These are phyloP conservation scores for Leptinotarsa juncta DNA, from an alignment of 2,888 invertebrate genomes.

Conservation along the genomic window DNA sequence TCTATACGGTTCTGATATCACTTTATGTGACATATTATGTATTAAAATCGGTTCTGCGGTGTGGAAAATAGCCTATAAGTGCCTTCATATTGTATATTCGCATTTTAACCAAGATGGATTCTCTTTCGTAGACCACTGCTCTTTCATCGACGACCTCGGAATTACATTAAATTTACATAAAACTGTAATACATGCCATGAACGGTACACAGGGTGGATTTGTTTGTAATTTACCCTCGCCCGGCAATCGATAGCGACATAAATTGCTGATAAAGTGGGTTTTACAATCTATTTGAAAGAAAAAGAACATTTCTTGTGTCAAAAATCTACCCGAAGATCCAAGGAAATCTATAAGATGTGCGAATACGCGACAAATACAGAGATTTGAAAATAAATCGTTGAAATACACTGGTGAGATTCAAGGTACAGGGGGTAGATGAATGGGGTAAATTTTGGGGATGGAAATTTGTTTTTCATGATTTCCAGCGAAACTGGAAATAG, in stretches of 20 bases:
- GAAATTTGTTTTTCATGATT: too few relatives aligned
- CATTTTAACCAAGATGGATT: conserved; percentile 61
- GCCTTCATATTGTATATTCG: conserved; percentile 62
- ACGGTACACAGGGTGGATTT: conserved; percentile 19
- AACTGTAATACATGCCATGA: conserved; percentile 49
- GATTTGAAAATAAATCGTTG: too few relatives aligned
- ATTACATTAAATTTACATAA: conserved; percentile 53
- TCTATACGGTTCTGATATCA: conserved; percentile 60
- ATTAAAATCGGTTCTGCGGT: conserved; percentile 67
- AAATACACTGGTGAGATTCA: too few relatives aligned
- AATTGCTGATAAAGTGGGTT: neutral
- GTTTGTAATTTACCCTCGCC: conserved; percentile 7
- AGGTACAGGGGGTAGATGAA: too few relatives aligned
- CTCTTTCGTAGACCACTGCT: conserved; percentile 50
- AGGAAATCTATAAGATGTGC: too few relatives aligned
- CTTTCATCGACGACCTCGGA: conserved; percentile 50
- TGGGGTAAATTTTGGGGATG: too few relatives aligned
- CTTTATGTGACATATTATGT: conserved; percentile 67
- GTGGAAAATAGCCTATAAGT: conserved; percentile 67
- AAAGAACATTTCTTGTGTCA: neutral
- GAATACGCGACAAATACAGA: too few relatives aligned
- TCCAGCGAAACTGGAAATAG: too few relatives aligned
- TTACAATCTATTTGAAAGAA: neutral
- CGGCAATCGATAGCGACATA: neutral
- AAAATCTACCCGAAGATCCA: too few relatives aligned